Base-by-base conservation (phyloP, 2,888 invertebrate species). In the Leptopterna dolabrata region DNA sequence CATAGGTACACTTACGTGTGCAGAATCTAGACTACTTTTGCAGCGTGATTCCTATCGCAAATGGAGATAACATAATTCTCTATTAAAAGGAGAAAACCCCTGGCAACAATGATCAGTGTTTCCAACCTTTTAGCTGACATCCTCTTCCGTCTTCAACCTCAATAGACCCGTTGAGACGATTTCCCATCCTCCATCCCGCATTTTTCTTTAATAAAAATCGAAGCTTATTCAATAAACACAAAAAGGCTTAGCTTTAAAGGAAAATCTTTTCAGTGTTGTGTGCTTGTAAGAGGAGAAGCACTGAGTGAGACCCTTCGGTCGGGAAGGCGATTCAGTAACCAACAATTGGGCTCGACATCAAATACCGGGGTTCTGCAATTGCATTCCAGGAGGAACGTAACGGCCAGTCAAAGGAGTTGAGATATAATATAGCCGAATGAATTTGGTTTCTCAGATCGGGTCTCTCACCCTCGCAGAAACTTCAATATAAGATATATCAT, bases 301-400 rank as follows among this genome's bases (percentile, higher is more conserved):
- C 63, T 27, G 19, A 19, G 24, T 63, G 63, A 63, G 19, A 63
- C 63, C 63, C 51, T 51, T 51, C 51, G 51, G 51, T 51, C 27
- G 63, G 63, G 63, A 19, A 24, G 63, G 19, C 63, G 24, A 63
- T 63, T 63, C 24, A 63, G 63, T 11, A 63, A 63, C 63, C 73
- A 73, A 73, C 73, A 73, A 73, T 73, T n/a, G 73, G 41, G 36
- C 73, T 29, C 73, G 36, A 73, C 36, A 73, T 73, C 73, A 73
- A 73, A 73, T 73, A 41, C 73, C 14, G 16, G 19, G 63, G 13
- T 13, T 16, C 73, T 36, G 73, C 73, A 73, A 73, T 73, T 73
- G 73, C 73, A 73, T 73, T 73, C 73, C 73, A 14, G 2, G 41
- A 19, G 27, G 36, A 73, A 73, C 36, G 73, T 73, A 73, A 73